These are phyloP conservation scores for Polia nebulosa DNA, from an alignment of 2,888 invertebrate genomes.

Conservation along the genomic window DNA sequence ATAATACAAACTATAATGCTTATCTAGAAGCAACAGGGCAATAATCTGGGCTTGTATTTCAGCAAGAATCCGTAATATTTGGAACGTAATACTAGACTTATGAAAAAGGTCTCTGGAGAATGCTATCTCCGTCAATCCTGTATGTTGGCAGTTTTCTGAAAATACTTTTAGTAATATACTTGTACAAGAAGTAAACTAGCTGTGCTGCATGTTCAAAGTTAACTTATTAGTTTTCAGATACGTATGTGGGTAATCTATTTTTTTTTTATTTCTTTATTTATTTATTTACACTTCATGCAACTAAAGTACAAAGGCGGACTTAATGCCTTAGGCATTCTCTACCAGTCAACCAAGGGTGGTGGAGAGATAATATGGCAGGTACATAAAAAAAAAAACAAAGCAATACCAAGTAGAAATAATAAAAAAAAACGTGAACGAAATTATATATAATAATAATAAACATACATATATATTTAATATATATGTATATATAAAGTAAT, in stretches of 20 bases:
- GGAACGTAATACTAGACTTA: conserved; percentile 45
- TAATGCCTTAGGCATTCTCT: no score
- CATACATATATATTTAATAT: no score
- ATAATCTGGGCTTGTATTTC: conserved; percentile 39
- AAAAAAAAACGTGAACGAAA: no score
- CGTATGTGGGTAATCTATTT: neutral
- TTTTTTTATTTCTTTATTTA: no score
- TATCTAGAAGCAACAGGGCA: conserved; percentile 23
- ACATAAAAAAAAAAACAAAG: no score
- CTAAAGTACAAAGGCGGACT: no score
- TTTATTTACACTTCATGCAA: no score
- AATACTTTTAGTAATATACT: conserved; percentile 34
- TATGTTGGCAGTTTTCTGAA: conserved; percentile 22
- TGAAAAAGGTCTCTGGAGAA: conserved; percentile 38
- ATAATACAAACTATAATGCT: conserved; percentile 16
- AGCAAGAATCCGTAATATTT: conserved; percentile 44
- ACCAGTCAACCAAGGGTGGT: no score
- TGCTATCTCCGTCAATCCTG: conserved; percentile 25
- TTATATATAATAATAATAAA: no score
- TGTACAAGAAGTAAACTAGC: conserved; percentile 12
- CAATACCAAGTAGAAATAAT: no score
- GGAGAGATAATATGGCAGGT: no score
- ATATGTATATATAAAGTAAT: no score
- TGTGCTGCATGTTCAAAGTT: neutral
- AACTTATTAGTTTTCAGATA: neutral